Evolutionary conservation across 2,888 invertebrate species (phyloP).

Genomic region (Flexamia atlantica): DNA sequence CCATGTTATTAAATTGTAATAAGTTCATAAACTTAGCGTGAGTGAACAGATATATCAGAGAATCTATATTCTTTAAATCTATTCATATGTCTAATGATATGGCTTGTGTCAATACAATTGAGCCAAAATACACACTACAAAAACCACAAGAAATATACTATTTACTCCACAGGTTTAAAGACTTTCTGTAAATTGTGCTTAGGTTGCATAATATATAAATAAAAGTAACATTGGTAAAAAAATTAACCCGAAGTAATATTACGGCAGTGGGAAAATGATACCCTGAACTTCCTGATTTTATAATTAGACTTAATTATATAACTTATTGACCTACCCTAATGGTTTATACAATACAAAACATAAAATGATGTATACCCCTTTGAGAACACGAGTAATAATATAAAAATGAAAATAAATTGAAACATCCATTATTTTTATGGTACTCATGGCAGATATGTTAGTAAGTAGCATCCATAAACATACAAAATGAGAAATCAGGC

Average conservation of each 20-base stretch:
- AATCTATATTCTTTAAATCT: neutral
- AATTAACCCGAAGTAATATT: neutral
- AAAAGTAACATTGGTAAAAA: neutral
- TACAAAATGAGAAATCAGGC: neutral
- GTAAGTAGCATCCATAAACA: neutral
- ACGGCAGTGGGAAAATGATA: constrained; percentile 13
- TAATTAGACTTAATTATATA: neutral
- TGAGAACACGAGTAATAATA: neutral
- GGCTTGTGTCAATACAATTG: too few relatives aligned
- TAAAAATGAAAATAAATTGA: neutral
- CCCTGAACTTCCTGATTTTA: neutral
- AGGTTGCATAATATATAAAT: neutral
- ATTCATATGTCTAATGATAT: neutral
- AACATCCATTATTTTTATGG: neutral
- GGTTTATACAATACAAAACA: neutral
- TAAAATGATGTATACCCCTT: neutral
- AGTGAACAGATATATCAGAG: too few relatives aligned
- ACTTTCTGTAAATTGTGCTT: too few relatives aligned
- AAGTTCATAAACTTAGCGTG: too few relatives aligned
- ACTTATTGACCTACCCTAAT: neutral
- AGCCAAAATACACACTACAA: too few relatives aligned
- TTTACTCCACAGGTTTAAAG: too few relatives aligned
- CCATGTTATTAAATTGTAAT: too few relatives aligned
- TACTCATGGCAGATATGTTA: constrained; percentile 1
- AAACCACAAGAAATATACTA: too few relatives aligned